These are phyloP conservation scores for Erebia aethiops DNA, from an alignment of 2,888 invertebrate species.

Conservation along the genomic window DNA sequence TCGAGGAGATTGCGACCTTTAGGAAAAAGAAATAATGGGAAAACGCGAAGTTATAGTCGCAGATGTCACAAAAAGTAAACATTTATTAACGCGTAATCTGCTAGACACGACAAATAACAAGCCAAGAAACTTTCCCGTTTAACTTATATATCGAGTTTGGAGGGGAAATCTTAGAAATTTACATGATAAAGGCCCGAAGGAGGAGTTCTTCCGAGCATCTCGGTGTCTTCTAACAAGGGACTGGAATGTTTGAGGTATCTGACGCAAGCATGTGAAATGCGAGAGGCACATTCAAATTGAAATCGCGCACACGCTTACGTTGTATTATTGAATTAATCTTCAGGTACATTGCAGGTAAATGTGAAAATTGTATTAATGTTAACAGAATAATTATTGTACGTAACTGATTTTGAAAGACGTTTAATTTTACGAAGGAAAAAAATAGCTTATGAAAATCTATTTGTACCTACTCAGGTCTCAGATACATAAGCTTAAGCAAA, in stretches of 20 bases:
- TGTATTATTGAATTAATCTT: constrained; percentile 63
- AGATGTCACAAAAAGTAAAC: constrained; percentile 4
- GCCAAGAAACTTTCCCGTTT: constrained; percentile 49
- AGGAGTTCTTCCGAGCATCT: constrained; percentile 51
- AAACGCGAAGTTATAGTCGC: constrained; percentile 14
- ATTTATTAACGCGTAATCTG: constrained; percentile 9
- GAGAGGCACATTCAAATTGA: constrained; percentile 71
- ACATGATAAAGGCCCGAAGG: constrained; percentile 70
- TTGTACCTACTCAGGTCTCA: background rate
- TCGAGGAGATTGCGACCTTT: background rate
- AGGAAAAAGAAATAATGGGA: constrained; percentile 2
- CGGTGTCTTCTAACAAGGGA: constrained; percentile 66
- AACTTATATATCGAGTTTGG: constrained; percentile 69
- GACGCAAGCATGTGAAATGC: constrained; percentile 64
- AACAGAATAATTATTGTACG: background rate
- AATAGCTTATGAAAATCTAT: background rate
- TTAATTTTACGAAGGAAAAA: background rate
- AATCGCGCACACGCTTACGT: constrained; percentile 60
- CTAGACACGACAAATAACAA: constrained; percentile 25
- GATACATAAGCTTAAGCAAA: background rate
- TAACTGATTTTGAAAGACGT: background rate
- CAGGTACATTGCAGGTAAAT: constrained; percentile 22
- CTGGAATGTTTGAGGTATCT: constrained; percentile 71
- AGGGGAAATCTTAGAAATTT: constrained; percentile 72
- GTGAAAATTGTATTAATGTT: constrained; percentile 2